Percentiles rank a stretch among this genome's conserved stretches.
phyloP scores from a whole-genome alignment of 2,888 invertebrate species.

The Lepidochrysops patricia region DNA sequence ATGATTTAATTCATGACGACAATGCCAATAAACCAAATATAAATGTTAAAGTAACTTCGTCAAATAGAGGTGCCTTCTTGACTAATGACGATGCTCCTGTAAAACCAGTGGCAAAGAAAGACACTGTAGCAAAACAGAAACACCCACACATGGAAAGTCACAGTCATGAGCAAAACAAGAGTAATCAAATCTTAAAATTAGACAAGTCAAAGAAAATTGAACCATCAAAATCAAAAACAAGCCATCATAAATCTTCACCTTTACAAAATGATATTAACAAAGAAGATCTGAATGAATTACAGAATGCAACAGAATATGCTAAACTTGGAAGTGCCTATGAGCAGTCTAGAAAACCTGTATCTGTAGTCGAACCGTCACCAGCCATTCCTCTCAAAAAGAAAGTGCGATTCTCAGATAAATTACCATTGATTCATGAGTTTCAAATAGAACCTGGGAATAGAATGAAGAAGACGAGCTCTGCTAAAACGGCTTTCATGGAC shows the following conservation, averaged over 20 bases:
- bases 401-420: slow-evolving; percentile 46
- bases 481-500: slow-evolving; percentile 43
- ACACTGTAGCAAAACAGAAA: slow-evolving; percentile 17
- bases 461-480: slow-evolving; percentile 49
- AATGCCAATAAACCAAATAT: slow-evolving; percentile 30
- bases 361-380: slow-evolving; percentile 45
- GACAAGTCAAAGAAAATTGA: neutral
- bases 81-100: slow-evolving; percentile 32
- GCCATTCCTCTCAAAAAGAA: slow-evolving; percentile 41
- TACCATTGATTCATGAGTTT: slow-evolving; percentile 41
- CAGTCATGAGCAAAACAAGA: slow-evolving; percentile 13
- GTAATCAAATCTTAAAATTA: neutral
- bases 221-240: neutral
- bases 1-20: slow-evolving; percentile 4
- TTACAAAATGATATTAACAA: neutral
- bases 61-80: slow-evolving; percentile 74
- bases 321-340: slow-evolving; percentile 28
- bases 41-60: slow-evolving; percentile 63
- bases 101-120: slow-evolving; percentile 18
- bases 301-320: neutral
- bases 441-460: slow-evolving; percentile 55
- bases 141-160: slow-evolving; percentile 13
- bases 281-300: neutral
- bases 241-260: neutral
- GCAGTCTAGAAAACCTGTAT: slow-evolving; percentile 33